Evolutionary conservation across 2,797 vertebrate species (phyloP).

Genomic region (Spinibarbus caldwelli): DNA sequence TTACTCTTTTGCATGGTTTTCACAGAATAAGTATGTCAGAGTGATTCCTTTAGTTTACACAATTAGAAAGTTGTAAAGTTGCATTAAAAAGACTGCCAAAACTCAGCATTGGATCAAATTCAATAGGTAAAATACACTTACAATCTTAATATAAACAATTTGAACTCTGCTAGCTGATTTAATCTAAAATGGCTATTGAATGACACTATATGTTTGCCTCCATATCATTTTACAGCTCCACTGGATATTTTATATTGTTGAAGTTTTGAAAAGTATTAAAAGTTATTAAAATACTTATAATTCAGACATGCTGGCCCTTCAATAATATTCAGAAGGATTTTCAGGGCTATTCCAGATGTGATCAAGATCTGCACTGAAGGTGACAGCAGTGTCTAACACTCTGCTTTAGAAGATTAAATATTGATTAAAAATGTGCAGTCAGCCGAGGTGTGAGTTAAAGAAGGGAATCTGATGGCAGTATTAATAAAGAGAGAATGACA

Average conservation of each 20-base stretch:
- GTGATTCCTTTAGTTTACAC: neutral
- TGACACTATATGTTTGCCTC: neutral
- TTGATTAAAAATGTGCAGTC: conserved; percentile 24
- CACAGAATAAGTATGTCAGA: neutral
- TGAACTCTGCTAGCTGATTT: neutral
- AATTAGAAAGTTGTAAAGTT: neutral
- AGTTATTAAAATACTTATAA: neutral
- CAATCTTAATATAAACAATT: neutral
- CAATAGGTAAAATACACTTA: neutral
- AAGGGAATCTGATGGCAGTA: neutral
- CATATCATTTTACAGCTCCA: neutral
- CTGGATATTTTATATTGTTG: too few relatives aligned
- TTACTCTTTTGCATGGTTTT: neutral
- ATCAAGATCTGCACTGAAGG: neutral
- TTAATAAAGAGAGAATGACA: conserved; percentile 20
- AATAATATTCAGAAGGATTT: neutral
- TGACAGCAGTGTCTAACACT: neutral
- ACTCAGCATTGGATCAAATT: neutral
- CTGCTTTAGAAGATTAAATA: neutral
- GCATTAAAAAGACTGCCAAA: neutral
- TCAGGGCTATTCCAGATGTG: neutral
- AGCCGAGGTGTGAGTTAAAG: conserved; percentile 10
- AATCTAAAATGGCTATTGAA: neutral
- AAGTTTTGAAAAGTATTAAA: neutral
- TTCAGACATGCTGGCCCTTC: neutral